Evolutionary conservation across 2,888 invertebrate species (phyloP).

Genomic region (Atrina japonica): DNA sequence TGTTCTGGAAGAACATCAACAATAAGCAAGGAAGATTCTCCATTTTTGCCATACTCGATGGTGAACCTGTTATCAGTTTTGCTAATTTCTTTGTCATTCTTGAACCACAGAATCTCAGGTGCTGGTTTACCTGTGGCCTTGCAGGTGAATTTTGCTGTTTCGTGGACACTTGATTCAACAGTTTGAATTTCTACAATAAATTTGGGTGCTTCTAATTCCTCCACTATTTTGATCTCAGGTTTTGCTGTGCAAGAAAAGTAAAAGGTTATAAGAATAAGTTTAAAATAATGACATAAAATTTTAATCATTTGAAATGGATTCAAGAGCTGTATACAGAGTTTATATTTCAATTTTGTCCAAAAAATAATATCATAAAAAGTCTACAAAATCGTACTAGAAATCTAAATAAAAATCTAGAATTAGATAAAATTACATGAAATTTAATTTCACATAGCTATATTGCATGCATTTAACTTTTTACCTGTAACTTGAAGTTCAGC

Average conservation of each 20-base stretch:
- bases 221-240: conserved; percentile 59
- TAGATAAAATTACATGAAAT: too few species aligned
- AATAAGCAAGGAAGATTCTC: conserved; percentile 70
- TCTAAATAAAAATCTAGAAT: too few species aligned
- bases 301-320: too few species aligned
- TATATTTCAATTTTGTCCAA: neutral
- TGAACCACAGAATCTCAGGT: conserved; percentile 76
- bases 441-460: too few species aligned
- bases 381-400: neutral
- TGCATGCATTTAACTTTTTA: too few species aligned
- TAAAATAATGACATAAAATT: too few species aligned
- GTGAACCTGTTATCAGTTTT: conserved; percentile 69
- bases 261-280: neutral
- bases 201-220: conserved; percentile 71
- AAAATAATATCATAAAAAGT: neutral
- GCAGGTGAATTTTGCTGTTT: conserved; percentile 71
- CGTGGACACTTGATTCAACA: conserved; percentile 62
- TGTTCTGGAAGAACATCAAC: conserved; percentile 74
- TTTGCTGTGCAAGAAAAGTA: conserved; percentile 45
- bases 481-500: conserved; percentile 70
- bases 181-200: conserved; percentile 74
- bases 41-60: conserved; percentile 62
- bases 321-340: too few species aligned
- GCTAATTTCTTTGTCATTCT: conserved; percentile 69
- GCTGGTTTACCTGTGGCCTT: conserved; percentile 74